A percentile compares a stretch with the other conserved stretches of the same genome.
phyloP scores from a whole-genome alignment of 2,888 invertebrate genomes.

The Poecilus cupreus region DNA sequence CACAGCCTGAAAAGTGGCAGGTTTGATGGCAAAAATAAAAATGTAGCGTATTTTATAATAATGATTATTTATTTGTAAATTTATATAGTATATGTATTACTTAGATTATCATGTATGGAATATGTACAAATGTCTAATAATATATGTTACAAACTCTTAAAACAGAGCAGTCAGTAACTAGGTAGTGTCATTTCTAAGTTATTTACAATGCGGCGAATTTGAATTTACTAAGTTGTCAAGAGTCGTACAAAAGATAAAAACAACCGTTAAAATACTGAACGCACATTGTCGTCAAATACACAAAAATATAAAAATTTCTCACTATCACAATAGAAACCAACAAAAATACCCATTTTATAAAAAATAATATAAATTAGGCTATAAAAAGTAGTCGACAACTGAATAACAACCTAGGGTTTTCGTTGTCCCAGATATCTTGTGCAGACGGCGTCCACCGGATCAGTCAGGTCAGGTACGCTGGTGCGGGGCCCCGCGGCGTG shows the following conservation, averaged over 20 bases:
- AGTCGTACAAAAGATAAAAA: slow-evolving; percentile 42
- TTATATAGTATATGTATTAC: slow-evolving; percentile 51
- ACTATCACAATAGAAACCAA: slow-evolving; percentile 59
- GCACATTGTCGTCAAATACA: slow-evolving; percentile 36
- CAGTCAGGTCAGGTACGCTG: slow-evolving; percentile 54
- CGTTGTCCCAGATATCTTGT: slow-evolving; percentile 51
- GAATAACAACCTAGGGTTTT: slow-evolving; percentile 48
- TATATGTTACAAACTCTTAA: slow-evolving; percentile 69
- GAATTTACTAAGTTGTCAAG: slow-evolving; percentile 37
- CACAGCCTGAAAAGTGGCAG: slow-evolving; percentile 8
- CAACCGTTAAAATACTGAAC: slow-evolving; percentile 44
- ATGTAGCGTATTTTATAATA: slow-evolving; percentile 16
- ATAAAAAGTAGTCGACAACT: slow-evolving; percentile 41
- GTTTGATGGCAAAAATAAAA: background rate
- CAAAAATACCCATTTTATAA: slow-evolving; percentile 56
- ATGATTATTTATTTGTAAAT: slow-evolving; percentile 58
- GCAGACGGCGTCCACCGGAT: slow-evolving; percentile 43
- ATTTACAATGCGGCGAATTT: slow-evolving; percentile 56
- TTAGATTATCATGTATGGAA: slow-evolving; percentile 52
- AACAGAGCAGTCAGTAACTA: slow-evolving; percentile 67
- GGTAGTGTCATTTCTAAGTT: slow-evolving; percentile 42
- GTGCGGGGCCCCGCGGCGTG: slow-evolving; percentile 10
- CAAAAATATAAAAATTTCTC: slow-evolving; percentile 55
- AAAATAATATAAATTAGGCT: slow-evolving; percentile 55
- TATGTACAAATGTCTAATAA: slow-evolving; percentile 54